Conservation (phyloP, 2,113 vertebrate genomes). For the Damaliscus lunatus region DNA sequence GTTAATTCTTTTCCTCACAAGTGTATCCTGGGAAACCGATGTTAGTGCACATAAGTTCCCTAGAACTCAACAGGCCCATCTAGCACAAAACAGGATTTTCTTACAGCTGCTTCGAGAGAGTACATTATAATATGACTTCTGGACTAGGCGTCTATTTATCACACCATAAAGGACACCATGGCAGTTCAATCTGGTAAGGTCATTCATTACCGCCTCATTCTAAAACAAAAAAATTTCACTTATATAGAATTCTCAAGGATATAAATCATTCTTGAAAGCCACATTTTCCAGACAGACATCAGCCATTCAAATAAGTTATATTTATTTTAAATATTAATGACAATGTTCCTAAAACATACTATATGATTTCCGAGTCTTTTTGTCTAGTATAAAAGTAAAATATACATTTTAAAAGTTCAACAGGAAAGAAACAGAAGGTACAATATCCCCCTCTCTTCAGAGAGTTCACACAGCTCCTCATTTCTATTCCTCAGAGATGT, state of each 20-base stretch:
- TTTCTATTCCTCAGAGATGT: background rate
- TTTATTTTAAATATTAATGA: background rate
- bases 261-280: background rate
- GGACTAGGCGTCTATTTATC: background rate
- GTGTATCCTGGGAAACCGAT: background rate
- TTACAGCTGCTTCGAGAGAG: background rate
- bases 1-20: background rate
- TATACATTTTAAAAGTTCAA: background rate
- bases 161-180: background rate
- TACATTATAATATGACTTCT: background rate
- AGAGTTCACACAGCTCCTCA: background rate
- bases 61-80: background rate
- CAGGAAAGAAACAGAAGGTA: background rate
- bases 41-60: background rate
- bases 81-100: background rate
- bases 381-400: background rate
- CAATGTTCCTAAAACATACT: background rate
- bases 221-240: background rate
- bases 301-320: background rate
- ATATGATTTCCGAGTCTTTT: background rate
- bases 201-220: background rate
- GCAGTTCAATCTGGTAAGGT: background rate
- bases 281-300: background rate
- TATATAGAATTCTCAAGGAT: background rate
- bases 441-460: background rate